A percentile compares a stretch with the other conserved stretches of the same genome.
Conservation (phyloP, 2,888 invertebrate genomes). For the Drosophila testacea region DNA sequence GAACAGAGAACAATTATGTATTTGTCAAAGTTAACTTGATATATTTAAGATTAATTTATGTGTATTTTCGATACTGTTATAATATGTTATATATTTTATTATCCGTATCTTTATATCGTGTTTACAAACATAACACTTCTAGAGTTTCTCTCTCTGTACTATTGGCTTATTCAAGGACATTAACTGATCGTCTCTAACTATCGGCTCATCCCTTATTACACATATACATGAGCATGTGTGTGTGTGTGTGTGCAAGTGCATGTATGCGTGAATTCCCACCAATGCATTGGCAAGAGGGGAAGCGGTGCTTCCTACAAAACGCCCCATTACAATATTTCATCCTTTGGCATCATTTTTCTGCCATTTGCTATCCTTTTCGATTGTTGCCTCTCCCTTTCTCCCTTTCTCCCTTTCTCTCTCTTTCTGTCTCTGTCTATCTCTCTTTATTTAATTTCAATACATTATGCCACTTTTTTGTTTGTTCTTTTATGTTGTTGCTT, state of each 20-base stretch:
- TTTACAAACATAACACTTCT: no score
- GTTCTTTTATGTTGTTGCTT: constrained; percentile 9
- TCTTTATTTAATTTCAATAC: constrained; percentile 52
- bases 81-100: no score
- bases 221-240: neutral
- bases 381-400: constrained; percentile 3
- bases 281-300: constrained; percentile 24
- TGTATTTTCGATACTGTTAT: no score
- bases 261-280: constrained; percentile 51
- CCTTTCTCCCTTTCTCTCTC: neutral
- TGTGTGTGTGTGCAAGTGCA: constrained; percentile 15
- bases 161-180: neutral
- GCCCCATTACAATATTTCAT: constrained; percentile 12
- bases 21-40: no score
- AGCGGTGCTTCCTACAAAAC: no score
- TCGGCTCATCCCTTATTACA: neutral
- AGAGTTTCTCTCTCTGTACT: no score
- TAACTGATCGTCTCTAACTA: neutral
- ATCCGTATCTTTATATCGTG: no score
- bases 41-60: no score
- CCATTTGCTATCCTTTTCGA: constrained; percentile 27
- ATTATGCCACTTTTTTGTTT: constrained; percentile 28
- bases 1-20: no score
- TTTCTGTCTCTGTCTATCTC: neutral
- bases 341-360: constrained; percentile 32